Evolutionary conservation across 2,888 invertebrate genomes (phyloP), one percentile per base, ranked within the genome.

Genomic region (Alloplasta piceator): DNA sequence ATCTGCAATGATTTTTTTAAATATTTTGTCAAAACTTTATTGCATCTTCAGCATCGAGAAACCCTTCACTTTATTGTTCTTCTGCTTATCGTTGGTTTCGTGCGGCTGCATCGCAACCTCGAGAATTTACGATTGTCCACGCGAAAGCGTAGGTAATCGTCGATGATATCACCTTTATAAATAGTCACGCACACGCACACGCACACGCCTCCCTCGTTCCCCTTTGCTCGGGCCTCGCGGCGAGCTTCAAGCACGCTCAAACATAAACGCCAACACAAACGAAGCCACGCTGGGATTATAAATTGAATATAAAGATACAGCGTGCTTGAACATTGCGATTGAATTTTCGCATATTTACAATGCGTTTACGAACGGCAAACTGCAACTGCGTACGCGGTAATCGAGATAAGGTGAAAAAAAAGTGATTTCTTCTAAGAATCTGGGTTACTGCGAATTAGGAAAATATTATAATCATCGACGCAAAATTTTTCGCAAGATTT

Each of bases 161-260:
- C 89, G 90, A 90, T 91, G 91, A 91, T 91, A 91, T 91, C 91
- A 91, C 88, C 89, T 88, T 90, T 91, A 89, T 90, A 91, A 91
- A 91, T 91, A 91, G 91, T 85, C 87, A 89, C 90, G 86, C 89
- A 72, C 81, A 73, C 70, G n/a, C n/a, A n/a, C n/a, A n/a, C n/a
- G n/a, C n/a, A n/a, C n/a, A n/a, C n/a, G 73, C 77, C 87, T 90
- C 87, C 88, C 88, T 88, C 88, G 16, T 88, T 87, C 87, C 88
- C 87, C 70, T 71, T 78, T 73, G 64, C 72, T 52, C 72, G 73
- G 64, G 76, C 66, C 74, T 81, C 70, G 58, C 60, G 74, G 74
- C 60, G 60, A 60, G 63, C 84, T 83, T 84, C 72, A 82, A 83
- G 80, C 84, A 83, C 83, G n/a, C n/a, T n/a, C n/a, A n/a, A n/a